Percentiles rank a stretch among this genome's conserved stretches.
Conservation (phyloP, 2,888 invertebrate species). For the Dimorphilus gyrociliatus region DNA sequence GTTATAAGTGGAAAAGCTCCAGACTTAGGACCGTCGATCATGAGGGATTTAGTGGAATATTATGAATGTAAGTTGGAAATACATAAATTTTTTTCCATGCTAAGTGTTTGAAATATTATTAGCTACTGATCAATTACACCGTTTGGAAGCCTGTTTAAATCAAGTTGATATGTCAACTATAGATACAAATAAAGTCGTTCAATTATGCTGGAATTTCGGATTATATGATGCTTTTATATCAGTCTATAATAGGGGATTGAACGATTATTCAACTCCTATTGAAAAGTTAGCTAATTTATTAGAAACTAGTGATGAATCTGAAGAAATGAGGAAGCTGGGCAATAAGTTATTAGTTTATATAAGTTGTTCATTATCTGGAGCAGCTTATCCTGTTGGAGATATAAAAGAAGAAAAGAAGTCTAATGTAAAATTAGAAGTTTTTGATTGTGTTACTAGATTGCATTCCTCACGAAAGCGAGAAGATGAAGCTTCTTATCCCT, state of each 20-base stretch:
- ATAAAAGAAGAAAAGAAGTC: constrained; percentile 48
- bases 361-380: constrained; percentile 62
- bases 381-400: constrained; percentile 60
- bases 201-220: constrained; percentile 46
- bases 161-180: constrained; percentile 56
- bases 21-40: constrained; percentile 50
- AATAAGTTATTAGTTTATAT: constrained; percentile 69
- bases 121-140: no score
- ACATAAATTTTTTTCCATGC: no score
- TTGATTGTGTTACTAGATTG: constrained; percentile 21
- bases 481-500: constrained; percentile 27
- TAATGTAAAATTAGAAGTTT: constrained; percentile 56
- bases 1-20: constrained; percentile 49
- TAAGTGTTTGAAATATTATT: no score
- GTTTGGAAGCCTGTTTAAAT: constrained; percentile 55
- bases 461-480: no score
- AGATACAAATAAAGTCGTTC: constrained; percentile 54
- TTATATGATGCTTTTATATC: constrained; percentile 56
- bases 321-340: constrained; percentile 48
- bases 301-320: constrained; percentile 29
- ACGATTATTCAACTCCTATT: constrained; percentile 56
- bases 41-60: constrained; percentile 54
- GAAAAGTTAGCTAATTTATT: constrained; percentile 41
- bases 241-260: constrained; percentile 58
- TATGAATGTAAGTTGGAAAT: constrained; percentile 44